Evolutionary conservation across 2,797 vertebrate species (phyloP), one percentile per base, ranked within the genome.

Genomic region (Spinibarbus caldwelli): DNA sequence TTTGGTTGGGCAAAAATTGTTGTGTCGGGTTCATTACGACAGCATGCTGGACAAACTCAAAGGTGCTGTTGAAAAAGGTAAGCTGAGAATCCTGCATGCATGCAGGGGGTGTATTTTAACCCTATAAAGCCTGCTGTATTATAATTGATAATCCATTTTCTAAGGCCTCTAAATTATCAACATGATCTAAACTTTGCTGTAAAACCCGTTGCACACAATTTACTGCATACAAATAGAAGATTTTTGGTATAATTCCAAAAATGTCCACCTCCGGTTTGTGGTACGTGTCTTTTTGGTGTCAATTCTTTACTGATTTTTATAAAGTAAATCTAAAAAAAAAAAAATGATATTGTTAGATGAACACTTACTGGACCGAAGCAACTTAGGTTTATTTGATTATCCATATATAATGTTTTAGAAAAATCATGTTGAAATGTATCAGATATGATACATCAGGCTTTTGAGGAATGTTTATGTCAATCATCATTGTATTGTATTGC

Each of bases 1-100:
- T 8, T 87, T 99, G 94, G 97, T 98, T 6, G 97, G 99, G 91
- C 97, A 98, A 86, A 97, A 97, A 80, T 97, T 99, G 82, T 96
- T 99, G 5, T 99, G 98, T 82, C 94, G 96, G 83, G 96, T 97
- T 3, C 98, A 99, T 90, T 99, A 98, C 2, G 96, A 98, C 94
- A 97, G 96, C 91, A 97, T 98, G 97, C 87, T 97, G 95, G 97
- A 99, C 93, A 98, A 98, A 86, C 95, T 98, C 49, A 98, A 98
- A 92, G 94, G 96, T 91, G 97, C 97, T 85, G 96, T 97, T 64
- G 97, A 98, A 91, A 99, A 97, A 45, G 98, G 97, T 98, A 94
- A 49, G 23, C 36, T 23, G 10, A 23, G 34, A 19, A 26, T 11
- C 23, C 17, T 14, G 59, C 10, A 49, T 41, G 29, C n/a, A n/a